These are phyloP conservation scores for Pantherophis alleghaniensis DNA, from an alignment of 2,797 vertebrate species.

Conservation along the genomic window DNA sequence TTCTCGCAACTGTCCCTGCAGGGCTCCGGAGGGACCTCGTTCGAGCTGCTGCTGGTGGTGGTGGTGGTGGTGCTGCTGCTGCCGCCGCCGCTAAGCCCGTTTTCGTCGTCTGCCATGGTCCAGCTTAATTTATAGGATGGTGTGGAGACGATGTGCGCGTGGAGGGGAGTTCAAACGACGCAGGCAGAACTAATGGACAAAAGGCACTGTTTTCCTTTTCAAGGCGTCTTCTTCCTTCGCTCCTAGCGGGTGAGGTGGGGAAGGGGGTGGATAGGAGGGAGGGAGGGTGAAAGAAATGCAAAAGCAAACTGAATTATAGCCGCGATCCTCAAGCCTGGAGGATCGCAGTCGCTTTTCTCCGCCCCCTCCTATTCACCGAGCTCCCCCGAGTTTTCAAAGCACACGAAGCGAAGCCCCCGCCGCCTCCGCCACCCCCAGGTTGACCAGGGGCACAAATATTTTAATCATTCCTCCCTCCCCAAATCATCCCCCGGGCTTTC, in stretches of 20 bases:
- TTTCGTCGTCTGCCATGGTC: slow-evolving; percentile 88
- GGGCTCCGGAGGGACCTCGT: not conserved
- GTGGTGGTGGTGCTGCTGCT: fast-evolving
- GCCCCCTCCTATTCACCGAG: not conserved
- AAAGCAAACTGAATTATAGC: slow-evolving; percentile 2
- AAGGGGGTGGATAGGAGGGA: not conserved
- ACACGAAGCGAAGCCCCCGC: not conserved
- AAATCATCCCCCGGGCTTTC: not conserved
- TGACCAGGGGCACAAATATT: not conserved
- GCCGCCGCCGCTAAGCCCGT: slow-evolving; percentile 37
- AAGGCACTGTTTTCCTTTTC: not conserved
- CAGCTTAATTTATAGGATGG: slow-evolving; percentile 43
- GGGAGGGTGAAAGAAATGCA: slow-evolving; percentile 5
- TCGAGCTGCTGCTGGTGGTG: not conserved
- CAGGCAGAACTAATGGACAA: slow-evolving; percentile 1
- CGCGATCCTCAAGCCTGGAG: not conserved
- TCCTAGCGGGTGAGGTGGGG: not conserved
- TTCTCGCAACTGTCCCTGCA: slow-evolving; percentile 63
- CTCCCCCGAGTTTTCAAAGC: slow-evolving; percentile 13
- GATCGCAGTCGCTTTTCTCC: not conserved
- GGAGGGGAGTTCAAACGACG: not conserved
- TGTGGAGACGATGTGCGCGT: not conserved
- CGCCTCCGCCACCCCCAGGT: not conserved
- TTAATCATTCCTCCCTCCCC: not conserved
- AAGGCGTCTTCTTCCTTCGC: not conserved